Percentiles rank a stretch among this genome's conserved stretches.
Conservation (phyloP, 1,140 invertebrate genomes). For the Radopholus similis region DNA sequence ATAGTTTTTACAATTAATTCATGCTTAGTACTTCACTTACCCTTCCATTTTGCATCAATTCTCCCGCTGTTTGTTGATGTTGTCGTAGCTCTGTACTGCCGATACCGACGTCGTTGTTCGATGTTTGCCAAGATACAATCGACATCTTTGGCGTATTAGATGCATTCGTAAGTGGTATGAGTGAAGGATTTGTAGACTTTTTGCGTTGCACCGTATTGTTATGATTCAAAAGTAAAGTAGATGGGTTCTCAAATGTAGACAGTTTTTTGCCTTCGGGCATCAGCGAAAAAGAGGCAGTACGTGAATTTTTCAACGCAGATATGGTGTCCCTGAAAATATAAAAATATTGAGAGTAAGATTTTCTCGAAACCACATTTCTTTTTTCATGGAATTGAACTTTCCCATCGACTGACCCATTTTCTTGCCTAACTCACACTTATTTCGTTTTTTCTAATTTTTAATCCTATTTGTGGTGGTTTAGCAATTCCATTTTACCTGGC, state of each 20-base stretch:
- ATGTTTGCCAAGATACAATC: conserved; percentile 8
- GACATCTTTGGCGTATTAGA: conserved; percentile 12
- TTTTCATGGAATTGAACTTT: background rate
- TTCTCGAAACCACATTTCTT: background rate
- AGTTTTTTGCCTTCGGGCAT: background rate
- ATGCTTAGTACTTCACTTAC: no score
- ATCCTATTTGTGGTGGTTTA: background rate
- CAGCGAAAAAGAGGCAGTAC: conserved; percentile 8
- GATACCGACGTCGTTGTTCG: background rate
- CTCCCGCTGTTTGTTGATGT: background rate
- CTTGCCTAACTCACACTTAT: background rate
- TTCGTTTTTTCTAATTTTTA: background rate
- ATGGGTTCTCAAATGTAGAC: background rate
- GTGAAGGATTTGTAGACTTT: background rate
- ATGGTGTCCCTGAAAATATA: background rate
- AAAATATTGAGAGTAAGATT: background rate
- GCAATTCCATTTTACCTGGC: background rate
- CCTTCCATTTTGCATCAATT: conserved; percentile 4
- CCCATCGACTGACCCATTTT: background rate
- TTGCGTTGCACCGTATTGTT: background rate
- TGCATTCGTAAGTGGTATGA: background rate
- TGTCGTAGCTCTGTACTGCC: conserved; percentile 1
- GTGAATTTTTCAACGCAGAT: conserved; percentile 7
- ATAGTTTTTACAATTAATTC: background rate
- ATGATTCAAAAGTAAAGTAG: no score